A percentile compares a stretch with the other conserved stretches of the same genome.
Conservation (phyloP, 1,140 invertebrate genomes). For the Brachionus koreanus region DNA sequence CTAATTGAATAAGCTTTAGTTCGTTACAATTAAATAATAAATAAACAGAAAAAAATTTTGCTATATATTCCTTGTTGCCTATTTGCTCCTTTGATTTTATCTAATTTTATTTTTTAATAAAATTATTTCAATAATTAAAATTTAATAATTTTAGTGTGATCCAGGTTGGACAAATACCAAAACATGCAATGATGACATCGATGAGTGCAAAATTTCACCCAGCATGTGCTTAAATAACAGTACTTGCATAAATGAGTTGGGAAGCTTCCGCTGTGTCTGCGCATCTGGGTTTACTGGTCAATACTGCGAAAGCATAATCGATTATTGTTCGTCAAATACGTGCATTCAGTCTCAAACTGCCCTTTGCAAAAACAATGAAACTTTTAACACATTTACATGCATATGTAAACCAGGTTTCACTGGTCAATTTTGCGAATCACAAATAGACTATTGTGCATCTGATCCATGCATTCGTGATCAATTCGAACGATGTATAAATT, state of each 20-base stretch:
- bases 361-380: neutral
- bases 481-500: conserved; percentile 71
- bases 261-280: conserved; percentile 48
- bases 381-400: conserved; percentile 36
- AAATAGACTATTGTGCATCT: conserved; percentile 46
- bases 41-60: too few relatives aligned
- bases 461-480: conserved; percentile 64
- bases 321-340: conserved; percentile 66
- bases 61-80: too few relatives aligned
- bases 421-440: conserved; percentile 47
- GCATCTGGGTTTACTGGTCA: conserved; percentile 47
- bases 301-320: conserved; percentile 77
- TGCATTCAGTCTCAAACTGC: conserved; percentile 61
- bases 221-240: conserved; percentile 45
- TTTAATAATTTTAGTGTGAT: conserved; percentile 38
- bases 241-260: conserved; percentile 53
- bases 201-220: neutral
- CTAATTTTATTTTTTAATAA: too few relatives aligned
- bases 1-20: too few relatives aligned
- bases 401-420: conserved; percentile 45
- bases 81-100: too few relatives aligned
- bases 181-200: conserved; percentile 42
- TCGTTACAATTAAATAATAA: too few relatives aligned
- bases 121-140: too few relatives aligned
- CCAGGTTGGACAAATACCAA: conserved; percentile 36